phyloP scores from a whole-genome alignment of 2,797 vertebrate species.

The Anas flavirostris region DNA sequence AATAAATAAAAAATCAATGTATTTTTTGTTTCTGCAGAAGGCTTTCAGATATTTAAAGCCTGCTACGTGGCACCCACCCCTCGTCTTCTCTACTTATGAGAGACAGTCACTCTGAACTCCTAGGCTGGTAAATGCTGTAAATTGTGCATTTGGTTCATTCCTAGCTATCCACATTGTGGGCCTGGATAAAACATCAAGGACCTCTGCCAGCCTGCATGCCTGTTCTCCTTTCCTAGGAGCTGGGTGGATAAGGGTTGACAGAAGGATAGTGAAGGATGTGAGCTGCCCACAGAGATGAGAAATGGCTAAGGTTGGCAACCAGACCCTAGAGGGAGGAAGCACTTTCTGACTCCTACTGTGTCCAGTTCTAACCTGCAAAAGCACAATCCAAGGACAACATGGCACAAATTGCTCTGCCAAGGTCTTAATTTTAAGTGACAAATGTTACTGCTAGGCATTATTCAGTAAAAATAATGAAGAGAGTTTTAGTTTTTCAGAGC shows the following conservation, averaged over 20 bases:
- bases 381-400: not conserved
- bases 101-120: not conserved
- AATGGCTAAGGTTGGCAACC: not conserved
- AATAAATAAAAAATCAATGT: not conserved
- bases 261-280: not conserved
- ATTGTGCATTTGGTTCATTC: not conserved
- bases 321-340: not conserved
- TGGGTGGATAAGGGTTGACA: not conserved
- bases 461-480: not conserved
- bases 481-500: not conserved
- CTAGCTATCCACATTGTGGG: not conserved
- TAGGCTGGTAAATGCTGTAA: not conserved
- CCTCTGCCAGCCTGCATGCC: not conserved
- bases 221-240: not conserved
- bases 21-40: not conserved
- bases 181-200: not conserved
- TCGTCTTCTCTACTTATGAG: not conserved
- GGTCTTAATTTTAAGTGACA: not conserved
- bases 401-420: not conserved
- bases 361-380: not conserved
- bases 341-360: not conserved
- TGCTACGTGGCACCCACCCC: fast-evolving
- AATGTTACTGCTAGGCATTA: not conserved
- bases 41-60: not conserved
- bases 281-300: not conserved